These are phyloP conservation scores for Paratilapia polleni DNA, from an alignment of 2,113 vertebrate genomes.

Conservation along the genomic window DNA sequence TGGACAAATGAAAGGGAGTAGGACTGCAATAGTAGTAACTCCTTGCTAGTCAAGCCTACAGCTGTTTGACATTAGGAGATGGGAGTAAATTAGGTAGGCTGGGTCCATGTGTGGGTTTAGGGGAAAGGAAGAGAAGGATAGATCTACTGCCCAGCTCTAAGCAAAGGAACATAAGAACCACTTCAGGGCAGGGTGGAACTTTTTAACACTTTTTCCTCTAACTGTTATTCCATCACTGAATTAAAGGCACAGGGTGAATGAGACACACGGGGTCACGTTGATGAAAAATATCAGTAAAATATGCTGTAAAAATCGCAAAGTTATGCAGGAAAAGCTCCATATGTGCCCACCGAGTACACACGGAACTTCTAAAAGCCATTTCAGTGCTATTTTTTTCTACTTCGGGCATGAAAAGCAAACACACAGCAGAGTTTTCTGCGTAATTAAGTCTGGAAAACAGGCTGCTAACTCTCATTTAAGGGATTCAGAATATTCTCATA, in stretches of 20 bases:
- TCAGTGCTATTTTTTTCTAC: constrained; percentile 37
- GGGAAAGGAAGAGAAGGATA: constrained; percentile 25
- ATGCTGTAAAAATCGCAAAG: constrained; percentile 28
- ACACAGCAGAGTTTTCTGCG: constrained; percentile 27
- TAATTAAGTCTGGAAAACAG: constrained; percentile 37
- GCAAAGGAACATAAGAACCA: constrained; percentile 38
- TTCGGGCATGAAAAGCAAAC: constrained; percentile 32
- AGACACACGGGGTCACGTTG: constrained; percentile 39
- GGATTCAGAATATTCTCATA: not conserved
- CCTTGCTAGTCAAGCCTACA: constrained; percentile 45
- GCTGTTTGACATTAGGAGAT: constrained; percentile 75
- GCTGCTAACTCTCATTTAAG: constrained; percentile 47
- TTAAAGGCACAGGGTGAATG: constrained; percentile 32
- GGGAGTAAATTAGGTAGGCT: constrained; percentile 55
- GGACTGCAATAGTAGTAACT: constrained; percentile 29
- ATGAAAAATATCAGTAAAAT: constrained; percentile 62
- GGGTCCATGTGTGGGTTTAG: constrained; percentile 40
- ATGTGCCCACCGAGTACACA: constrained; percentile 4
- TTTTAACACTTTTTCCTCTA: constrained; percentile 48
- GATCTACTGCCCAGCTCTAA: constrained; percentile 40
- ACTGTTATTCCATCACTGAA: constrained; percentile 25
- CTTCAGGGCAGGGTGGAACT: constrained; percentile 47
- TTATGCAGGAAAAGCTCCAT: constrained; percentile 43
- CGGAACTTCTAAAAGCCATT: constrained; percentile 31
- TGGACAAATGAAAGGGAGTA: constrained; percentile 2